These are phyloP conservation scores for Fregetta grallaria DNA, from an alignment of 2,113 vertebrate genomes.

Conservation along the genomic window DNA sequence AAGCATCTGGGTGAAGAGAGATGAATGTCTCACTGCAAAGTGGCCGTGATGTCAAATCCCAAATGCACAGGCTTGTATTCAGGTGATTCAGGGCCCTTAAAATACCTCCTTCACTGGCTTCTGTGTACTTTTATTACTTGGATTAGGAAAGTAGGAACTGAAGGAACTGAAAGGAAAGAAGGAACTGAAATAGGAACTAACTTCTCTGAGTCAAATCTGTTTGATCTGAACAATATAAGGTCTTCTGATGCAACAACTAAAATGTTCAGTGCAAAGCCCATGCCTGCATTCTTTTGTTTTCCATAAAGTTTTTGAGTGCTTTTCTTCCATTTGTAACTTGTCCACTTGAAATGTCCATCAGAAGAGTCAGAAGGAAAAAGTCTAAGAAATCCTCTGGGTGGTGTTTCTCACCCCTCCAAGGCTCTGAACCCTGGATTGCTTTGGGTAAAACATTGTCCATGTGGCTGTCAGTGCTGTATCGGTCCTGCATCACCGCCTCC, in stretches of 20 bases:
- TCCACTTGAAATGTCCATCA: background rate
- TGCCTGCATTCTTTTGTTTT: background rate
- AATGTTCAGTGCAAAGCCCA: background rate
- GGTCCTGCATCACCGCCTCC: background rate
- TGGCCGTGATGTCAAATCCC: background rate
- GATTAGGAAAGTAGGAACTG: background rate
- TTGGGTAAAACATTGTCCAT: background rate
- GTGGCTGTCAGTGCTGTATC: background rate
- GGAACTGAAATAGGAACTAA: background rate
- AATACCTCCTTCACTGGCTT: background rate
- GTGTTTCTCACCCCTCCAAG: rapidly evolving
- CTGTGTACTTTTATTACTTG: background rate
- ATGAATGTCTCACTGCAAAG: background rate
- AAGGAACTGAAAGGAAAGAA: background rate
- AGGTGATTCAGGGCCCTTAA: background rate
- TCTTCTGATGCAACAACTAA: background rate
- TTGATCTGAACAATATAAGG: background rate
- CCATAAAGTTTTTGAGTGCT: background rate
- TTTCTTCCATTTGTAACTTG: background rate
- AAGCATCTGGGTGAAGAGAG: background rate
- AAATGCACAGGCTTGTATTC: background rate
- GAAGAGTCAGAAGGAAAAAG: background rate
- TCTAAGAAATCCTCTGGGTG: background rate
- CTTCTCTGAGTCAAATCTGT: background rate
- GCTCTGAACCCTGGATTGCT: background rate